These are phyloP conservation scores for Pyrocephalus nanus DNA, from an alignment of 2,797 vertebrate genomes.

Conservation along the genomic window DNA sequence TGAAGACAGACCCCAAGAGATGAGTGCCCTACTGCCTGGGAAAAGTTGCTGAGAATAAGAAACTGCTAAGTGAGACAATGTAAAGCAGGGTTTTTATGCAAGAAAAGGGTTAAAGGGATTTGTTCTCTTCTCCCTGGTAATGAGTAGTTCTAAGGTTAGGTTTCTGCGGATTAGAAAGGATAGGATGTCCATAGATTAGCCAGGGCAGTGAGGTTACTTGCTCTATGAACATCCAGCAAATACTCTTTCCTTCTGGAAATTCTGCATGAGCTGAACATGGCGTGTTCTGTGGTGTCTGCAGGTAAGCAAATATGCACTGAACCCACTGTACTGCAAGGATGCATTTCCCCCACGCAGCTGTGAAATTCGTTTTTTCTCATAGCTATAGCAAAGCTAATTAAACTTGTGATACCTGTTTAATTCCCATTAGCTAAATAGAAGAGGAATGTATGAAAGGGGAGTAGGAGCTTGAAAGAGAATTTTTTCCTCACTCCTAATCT, in stretches of 20 bases:
- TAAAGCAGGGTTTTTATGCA: not conserved
- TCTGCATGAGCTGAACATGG: not conserved
- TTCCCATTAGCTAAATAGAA: not conserved
- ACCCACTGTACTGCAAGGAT: not conserved
- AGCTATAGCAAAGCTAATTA: not conserved
- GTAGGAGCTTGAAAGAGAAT: not conserved
- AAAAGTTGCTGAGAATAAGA: not conserved
- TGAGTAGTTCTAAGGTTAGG: conserved; percentile 58
- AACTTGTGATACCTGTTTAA: not conserved
- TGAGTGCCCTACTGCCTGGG: not conserved
- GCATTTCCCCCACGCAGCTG: not conserved
- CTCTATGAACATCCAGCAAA: not conserved
- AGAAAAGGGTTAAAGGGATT: conserved; percentile 70
- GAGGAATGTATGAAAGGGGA: not conserved
- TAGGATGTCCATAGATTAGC: conserved; percentile 76
- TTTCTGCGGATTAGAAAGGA: conserved; percentile 75
- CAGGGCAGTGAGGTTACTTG: conserved; percentile 66
- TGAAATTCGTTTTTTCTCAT: not conserved
- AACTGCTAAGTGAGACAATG: not conserved
- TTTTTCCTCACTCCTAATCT: not conserved
- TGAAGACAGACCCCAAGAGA: not conserved
- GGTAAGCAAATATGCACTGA: conserved; percentile 65
- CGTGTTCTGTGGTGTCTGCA: not conserved
- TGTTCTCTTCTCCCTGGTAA: conserved; percentile 52
- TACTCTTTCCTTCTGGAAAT: conserved; percentile 25